Conservation (phyloP, 2,888 invertebrate species). For the Clepsis dumicolana region DNA sequence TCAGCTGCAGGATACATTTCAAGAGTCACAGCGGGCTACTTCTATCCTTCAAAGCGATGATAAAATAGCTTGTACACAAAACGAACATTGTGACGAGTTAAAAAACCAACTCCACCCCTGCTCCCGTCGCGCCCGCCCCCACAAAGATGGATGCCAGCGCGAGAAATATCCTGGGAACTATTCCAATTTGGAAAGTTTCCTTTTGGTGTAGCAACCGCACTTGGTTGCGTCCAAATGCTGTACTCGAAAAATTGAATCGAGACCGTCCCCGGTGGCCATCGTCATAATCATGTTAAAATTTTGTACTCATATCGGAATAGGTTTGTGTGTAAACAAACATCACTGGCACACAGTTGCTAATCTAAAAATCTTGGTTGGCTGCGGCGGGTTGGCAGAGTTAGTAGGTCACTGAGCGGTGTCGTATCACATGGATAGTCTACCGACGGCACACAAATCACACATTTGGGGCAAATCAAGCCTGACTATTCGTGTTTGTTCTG, state of each 20-base stretch:
- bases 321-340: background rate
- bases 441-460: constrained; percentile 60
- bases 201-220: constrained; percentile 71
- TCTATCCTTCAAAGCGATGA: constrained; percentile 58
- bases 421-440: constrained; percentile 35
- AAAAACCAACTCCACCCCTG: constrained; percentile 64
- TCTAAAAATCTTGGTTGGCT: constrained; percentile 17
- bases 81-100: constrained; percentile 65
- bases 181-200: constrained; percentile 83
- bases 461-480: constrained; percentile 52
- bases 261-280: constrained; percentile 9
- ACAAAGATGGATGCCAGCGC: constrained; percentile 76
- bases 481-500: constrained; percentile 60
- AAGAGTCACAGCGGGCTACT: constrained; percentile 32
- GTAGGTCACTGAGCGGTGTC: constrained; percentile 37
- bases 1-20: constrained; percentile 23
- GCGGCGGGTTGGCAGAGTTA: constrained; percentile 15
- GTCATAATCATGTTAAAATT: constrained; percentile 11
- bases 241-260: constrained; percentile 63
- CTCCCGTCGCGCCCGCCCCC: constrained; percentile 60
- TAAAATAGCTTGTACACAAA: constrained; percentile 69
- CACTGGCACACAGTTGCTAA: background rate
- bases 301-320: background rate
- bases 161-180: constrained; percentile 78
- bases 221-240: constrained; percentile 63